Evolutionary conservation across 1,140 invertebrate genomes (phyloP), one percentile per base, ranked within the genome.

Genomic region (Phthorimaea operculella): DNA sequence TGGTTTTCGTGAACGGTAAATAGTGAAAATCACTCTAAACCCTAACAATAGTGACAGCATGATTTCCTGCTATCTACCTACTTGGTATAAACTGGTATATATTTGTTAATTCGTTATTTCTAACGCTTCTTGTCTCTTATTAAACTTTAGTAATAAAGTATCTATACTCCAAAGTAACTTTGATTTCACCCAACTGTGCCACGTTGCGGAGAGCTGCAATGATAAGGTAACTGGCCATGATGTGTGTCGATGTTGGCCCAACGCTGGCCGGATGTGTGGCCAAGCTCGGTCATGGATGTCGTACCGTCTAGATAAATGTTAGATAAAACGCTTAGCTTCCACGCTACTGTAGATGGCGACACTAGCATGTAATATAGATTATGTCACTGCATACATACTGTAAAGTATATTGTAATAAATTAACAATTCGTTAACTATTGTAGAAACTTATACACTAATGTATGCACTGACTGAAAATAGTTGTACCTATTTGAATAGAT

Each of bases 81-180:
- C 54, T 66, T 66, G 68, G 66, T 66, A 66, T 68, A 59, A 55
- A 74, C 72, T 62, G 57, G 66, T 70, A 71, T 28, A 68, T 70
- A 62, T 72, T 63, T 74, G 56, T 59, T 66, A 64, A 68, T 66
- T 64, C 60, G 68, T 70, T 68, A 72, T 66, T 66, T 65, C 67
- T 70, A 68, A 71, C 57, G 70, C 76, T 81, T 78, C 68, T 75
- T 81, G 75, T 79, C 72, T 79, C 66, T 73, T 77, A 73, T 73
- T 77, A 73, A 82, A 72, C 51, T 63, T 75, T 83, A 83, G 79
- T 82, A 85, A 83, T 85, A 85, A 85, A 85, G 70, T 83, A 78
- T 78, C 74, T 83, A 73, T 84, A 85, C 69, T 85, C 82, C 78
- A 83, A 82, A 83, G 79, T 85, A 79, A 81, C 74, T 80, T 83